Conservation (phyloP, 2,888 invertebrate genomes). For the Ephialtes manifestator region DNA sequence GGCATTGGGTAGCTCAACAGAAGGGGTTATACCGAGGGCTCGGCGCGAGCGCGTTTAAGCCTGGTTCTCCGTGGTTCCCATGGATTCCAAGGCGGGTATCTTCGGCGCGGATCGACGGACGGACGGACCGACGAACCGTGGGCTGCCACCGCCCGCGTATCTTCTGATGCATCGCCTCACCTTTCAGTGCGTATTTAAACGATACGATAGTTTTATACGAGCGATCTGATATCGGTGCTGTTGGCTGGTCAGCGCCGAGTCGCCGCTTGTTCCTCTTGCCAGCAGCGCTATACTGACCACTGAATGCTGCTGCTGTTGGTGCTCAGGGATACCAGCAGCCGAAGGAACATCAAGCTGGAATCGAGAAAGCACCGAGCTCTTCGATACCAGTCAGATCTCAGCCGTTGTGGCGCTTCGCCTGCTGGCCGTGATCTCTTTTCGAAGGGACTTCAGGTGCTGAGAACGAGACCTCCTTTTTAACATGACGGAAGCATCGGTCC, state of each 20-base stretch:
- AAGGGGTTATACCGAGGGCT: conserved; percentile 67
- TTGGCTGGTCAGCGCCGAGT: conserved; percentile 76
- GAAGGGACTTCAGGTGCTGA: conserved; percentile 54
- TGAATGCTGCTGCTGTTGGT: conserved; percentile 1
- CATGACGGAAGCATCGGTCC: conserved; percentile 79
- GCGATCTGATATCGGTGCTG: conserved; percentile 84
- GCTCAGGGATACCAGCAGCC: conserved; percentile 9
- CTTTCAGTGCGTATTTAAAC: conserved; percentile 86
- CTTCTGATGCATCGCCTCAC: conserved; percentile 86
- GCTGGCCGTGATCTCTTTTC: conserved; percentile 66
- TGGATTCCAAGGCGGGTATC: conserved; percentile 85
- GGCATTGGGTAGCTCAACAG: conserved; percentile 60
- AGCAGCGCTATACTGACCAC: conserved; percentile 26
- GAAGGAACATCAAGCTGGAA: conserved; percentile 20
- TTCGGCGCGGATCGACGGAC: conserved; percentile 85
- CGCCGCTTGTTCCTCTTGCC: conserved; percentile 49
- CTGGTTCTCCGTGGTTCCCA: conserved; percentile 84
- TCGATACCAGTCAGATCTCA: conserved; percentile 6
- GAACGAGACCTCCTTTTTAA: conserved; percentile 73
- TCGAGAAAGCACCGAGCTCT: conserved; percentile 19
- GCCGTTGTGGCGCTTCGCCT: conserved; percentile 71
- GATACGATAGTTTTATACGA: conserved; percentile 86
- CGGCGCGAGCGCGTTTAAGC: conserved; percentile 78
- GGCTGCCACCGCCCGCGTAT: conserved; percentile 85
- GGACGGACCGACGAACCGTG: conserved; percentile 78